Base-by-base conservation (phyloP, 2,113 vertebrate species). In the Salvelinus fontinalis region DNA sequence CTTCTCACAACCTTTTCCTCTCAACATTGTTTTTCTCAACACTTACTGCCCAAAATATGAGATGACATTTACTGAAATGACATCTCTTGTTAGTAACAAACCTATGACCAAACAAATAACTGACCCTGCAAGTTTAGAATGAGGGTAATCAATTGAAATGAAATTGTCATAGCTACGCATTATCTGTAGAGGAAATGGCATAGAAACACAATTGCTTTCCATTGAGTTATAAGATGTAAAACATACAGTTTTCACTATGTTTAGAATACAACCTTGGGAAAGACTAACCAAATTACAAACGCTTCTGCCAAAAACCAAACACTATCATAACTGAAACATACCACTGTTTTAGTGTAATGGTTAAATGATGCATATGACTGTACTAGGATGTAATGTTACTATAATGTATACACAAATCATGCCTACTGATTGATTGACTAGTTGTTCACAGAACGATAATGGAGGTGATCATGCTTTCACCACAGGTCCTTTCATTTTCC, bases 401-500 rank as follows among this genome's bases (percentile, higher is more conserved):
- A 75, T 51, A 80, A 73, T 79, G 76, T 81, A 65, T 66, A 66
- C 70, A 75, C 60, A n/a, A 22, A 79, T 75, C 73, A 75, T 75
- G 73, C 74, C 77, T 20, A 22, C 73, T 48, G 80, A 74, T 85
- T 87, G 66, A 49, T 54, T 60, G 68, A 68, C 72, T 67, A 49
- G 62, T 74, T 51, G 79, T 70, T 83, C 75, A 79, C 83, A 79
- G 62, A 64, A 51, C 75, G 81, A 80, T 73, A 74, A 83, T 34
- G 49, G 0, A 7, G 74, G 77, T 67, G 85, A 85, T 87, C 84
- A 82, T 70, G 84, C 71, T 76, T 70, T 82, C 74, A 82, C 76
- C 57, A 82, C 77, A 77, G 69, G 51, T 31, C 69, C 51, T 54
- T 18, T 18, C 51, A 54, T 54, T 18, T 78, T 1, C 0, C 59